Base-by-base conservation (phyloP, 2,113 vertebrate species). In the Solenodon paradoxus region DNA sequence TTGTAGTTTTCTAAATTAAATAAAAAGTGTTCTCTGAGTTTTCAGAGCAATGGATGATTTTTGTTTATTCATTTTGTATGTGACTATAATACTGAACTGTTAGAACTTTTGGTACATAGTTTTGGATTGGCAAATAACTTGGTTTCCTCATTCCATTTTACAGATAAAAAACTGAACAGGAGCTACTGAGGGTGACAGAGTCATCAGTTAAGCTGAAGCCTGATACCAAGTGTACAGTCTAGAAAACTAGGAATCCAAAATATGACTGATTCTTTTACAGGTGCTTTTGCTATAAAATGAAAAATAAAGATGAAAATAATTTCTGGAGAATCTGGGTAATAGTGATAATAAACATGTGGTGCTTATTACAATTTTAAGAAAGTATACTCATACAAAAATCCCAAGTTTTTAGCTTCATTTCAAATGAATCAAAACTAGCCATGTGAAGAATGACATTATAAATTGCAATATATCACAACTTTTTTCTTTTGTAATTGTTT, bases 401-500 rank as follows among this genome's bases (percentile, higher is more conserved):
- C 95, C 4, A 83, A 84, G 68, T 47, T 89, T 95, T 28, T 59
- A 96, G 77, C 82, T 88, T 91, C 30, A 74, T 55, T 78, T 68
- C 61, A 96, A 92, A 88, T 75, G 9, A 93, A 87, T 32, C 45
- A 96, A 93, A 45, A 88, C 64, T 20, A 94, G 96, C 38, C 7
- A 82, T 13, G 47, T 10, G 71, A 53, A 78, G 79, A 74, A 88
- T 75, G 82, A 91, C 42, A 77, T 72, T 78, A 95, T 53, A 75
- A 92, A 90, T 89, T 8, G 24, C 64, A 86, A 80, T n/a, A 63
- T 89, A 92, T 89, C 75, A 95, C 42, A 83, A 47, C 38, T 1
- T 2, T 94, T 95, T 97, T 80, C 75, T 93, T 75, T 74, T 95
- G 30, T n/a, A 35, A 78, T 49, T 83, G 3, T 94, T 97, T 7